Evolutionary conservation across 2,797 vertebrate genomes (phyloP), one percentile per base, ranked within the genome.

Genomic region (Todus mexicanus): DNA sequence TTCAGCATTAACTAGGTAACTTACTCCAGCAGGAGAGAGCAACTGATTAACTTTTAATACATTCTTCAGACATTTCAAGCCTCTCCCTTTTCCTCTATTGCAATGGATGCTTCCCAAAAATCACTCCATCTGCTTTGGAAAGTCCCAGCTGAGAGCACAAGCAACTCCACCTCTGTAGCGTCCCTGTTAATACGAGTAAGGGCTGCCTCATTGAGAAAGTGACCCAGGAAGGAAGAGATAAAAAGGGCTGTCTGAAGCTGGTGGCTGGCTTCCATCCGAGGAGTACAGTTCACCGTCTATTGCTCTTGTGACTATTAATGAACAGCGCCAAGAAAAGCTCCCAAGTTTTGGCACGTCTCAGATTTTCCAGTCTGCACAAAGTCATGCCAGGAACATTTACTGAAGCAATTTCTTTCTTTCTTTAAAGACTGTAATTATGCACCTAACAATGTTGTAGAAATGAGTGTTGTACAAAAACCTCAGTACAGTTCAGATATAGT

Each of bases 341-440:
- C 93, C 81, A 72, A 60, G 66, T 84, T 95, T 94, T 96, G 95
- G 95, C 96, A 95, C 2, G 70, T 45, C 88, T 95, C 94, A 93
- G 69, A 95, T 94, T 95, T 96, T 97, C 91, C 95, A 95, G 96
- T 95, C 92, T 95, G 89, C 91, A 87, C 57, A 87, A 93, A 95
- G 86, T 93, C 92, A 84, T 79, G 87, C 95, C 96, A 97, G 91
- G 96, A 95, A 95, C 95, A 92, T 94, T 95, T 80, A 93, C 86
- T 84, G 91, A 95, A 95, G 83, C 61, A 74, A 76, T 88, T 88
- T 83, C 73, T 92, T 95, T 93, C 91, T 77, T 93, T 94, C 92
- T 77, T 92, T 89, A 1, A 85, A 76, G 82, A 84, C 91, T 92
- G 66, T 90, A 96, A 96, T 94, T 93, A 94, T n/a, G 70, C 20